Base-by-base conservation (phyloP, 2,113 vertebrate genomes). In the Puma concolor region DNA sequence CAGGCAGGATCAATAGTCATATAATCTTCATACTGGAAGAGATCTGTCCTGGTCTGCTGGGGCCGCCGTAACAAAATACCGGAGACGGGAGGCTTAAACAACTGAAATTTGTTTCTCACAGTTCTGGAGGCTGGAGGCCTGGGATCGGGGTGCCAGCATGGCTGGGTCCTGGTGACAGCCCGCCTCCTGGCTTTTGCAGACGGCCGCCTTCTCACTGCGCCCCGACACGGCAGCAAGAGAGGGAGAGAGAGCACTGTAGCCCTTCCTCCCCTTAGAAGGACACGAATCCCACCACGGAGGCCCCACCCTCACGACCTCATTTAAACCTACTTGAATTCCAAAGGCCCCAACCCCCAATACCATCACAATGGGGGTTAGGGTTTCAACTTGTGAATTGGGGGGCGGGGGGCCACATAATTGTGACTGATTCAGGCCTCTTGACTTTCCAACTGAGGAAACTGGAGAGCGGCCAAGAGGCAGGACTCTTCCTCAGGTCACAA, bases 1-100 rank as follows among this genome's bases (percentile, higher is more conserved):
- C 33, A 25, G 71, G 71, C 29, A 5, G 29, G 93, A 97, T 97
- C 98, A 69, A 98, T 97, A 97, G 92, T 54, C 77, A 48, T 91
- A 92, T 66, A n/a, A 85, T 92, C 90, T 85, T 79, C 94, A 82
- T 16, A 57, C 95, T 87, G 79, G 79, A 89, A 85, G n/a, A 80
- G 16, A 91, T 74, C 82, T 25, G 11, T 25, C 77, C 72, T 17
- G 17, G 5, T 57, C 50, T 1, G 21, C 94, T 3, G 1, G 13
- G 77, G 66, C 90, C 7, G 12, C 38, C 38, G 0, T 29, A 66
- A 81, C 27, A 52, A 64, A 77, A 44, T 21, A 21, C 87, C 67
- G 4, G 23, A 23, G 15, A 17, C 3, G 4, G 27, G 25, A 4
- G 23, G 48, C 33, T 92, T 44, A 17, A 63, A 48, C 15, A 19